Conservation (phyloP, 2,113 vertebrate genomes). For the Polypterus senegalus region DNA sequence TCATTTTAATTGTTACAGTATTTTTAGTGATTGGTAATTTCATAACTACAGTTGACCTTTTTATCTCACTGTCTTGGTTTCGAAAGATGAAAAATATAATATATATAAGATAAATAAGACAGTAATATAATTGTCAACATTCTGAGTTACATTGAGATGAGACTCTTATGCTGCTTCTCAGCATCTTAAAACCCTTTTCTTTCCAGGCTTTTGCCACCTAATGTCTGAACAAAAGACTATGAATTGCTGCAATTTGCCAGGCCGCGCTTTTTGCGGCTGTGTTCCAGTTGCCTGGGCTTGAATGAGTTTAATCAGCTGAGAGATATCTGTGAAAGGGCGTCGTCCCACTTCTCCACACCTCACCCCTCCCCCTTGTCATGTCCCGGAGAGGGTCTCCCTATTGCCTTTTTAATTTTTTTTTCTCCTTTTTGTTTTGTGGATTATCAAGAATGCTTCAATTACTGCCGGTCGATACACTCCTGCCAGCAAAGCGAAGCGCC, state of each 20-base stretch:
- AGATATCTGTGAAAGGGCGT: constrained; percentile 58
- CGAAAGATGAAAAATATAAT: no score
- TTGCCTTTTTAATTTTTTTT: no score
- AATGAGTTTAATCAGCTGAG: constrained; percentile 73
- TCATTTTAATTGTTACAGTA: no score
- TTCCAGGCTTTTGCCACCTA: constrained; percentile 36
- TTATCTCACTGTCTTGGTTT: no score
- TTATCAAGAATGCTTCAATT: constrained; percentile 74
- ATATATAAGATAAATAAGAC: no score
- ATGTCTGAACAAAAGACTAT: constrained; percentile 56
- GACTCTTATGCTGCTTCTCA: no score
- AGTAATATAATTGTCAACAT: no score
- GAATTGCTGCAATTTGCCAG: constrained; percentile 59
- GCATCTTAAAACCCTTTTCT: constrained; percentile 30
- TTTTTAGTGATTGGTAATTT: no score
- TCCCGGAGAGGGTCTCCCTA: constrained; percentile 50
- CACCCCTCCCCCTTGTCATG: constrained; percentile 39
- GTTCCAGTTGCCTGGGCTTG: constrained; percentile 61
- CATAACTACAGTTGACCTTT: no score
- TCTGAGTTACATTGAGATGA: no score
- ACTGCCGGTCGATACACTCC: constrained; percentile 64
- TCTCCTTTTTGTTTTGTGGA: constrained; percentile 55
- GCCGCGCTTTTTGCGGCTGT: constrained; percentile 62
- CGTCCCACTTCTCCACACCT: constrained; percentile 58
- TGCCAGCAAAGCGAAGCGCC: constrained; percentile 55